phyloP scores from a whole-genome alignment of 2,113 vertebrate genomes.

The Orycteropus afer region DNA sequence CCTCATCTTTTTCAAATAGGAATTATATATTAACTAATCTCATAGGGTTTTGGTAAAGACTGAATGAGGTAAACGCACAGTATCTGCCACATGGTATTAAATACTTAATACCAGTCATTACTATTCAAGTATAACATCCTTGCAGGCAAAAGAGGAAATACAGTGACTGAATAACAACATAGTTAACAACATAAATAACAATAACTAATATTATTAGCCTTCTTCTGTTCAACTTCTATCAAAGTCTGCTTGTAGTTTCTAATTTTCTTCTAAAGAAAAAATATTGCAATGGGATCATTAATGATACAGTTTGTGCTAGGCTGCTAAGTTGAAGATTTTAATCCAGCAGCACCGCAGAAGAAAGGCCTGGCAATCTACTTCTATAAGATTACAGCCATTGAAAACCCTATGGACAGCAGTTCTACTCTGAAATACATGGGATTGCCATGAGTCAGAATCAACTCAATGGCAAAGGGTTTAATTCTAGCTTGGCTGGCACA shows the following conservation, averaged over 20 bases:
- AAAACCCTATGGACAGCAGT: background rate
- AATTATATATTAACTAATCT: background rate
- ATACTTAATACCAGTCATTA: background rate
- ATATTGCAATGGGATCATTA: background rate
- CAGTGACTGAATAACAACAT: background rate
- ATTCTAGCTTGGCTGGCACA: background rate
- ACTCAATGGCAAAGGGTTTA: background rate
- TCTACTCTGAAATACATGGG: background rate
- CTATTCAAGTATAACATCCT: background rate
- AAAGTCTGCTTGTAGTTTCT: background rate
- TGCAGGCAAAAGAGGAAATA: background rate
- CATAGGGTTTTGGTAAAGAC: background rate
- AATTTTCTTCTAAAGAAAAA: slow-evolving; percentile 34
- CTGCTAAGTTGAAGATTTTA: background rate
- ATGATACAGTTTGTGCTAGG: background rate
- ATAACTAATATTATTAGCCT: background rate
- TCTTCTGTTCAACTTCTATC: background rate
- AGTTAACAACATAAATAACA: background rate
- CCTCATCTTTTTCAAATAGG: background rate
- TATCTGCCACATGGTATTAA: background rate
- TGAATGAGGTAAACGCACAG: background rate
- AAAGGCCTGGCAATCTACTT: background rate
- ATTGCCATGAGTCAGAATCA: background rate
- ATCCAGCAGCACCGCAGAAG: background rate
- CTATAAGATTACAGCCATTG: background rate